A percentile compares a stretch with the other conserved stretches of the same genome.
phyloP scores from a whole-genome alignment of 2,113 vertebrate species.

The Bungarus multicinctus region DNA sequence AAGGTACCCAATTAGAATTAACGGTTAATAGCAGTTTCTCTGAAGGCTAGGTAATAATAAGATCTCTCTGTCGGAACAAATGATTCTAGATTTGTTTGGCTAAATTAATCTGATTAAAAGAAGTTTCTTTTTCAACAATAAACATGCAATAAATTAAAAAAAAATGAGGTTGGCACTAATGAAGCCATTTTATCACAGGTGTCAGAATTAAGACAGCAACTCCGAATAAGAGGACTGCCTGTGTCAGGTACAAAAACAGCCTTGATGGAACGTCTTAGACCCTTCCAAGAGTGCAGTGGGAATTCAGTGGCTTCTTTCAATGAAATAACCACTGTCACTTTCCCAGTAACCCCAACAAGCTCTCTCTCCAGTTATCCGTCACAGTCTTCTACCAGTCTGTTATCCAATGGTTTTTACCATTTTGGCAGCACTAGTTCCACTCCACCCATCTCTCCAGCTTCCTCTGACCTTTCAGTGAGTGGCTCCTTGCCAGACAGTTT shows the following conservation, averaged over 20 bases:
- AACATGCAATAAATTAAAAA: background rate
- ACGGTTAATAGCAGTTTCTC: background rate
- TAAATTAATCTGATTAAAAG: background rate
- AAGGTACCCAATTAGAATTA: background rate
- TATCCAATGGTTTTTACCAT: constrained; percentile 89
- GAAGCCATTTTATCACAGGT: constrained; percentile 71
- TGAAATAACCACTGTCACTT: constrained; percentile 88
- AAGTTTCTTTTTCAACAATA: background rate
- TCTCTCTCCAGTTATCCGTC: constrained; percentile 84
- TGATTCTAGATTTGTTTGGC: background rate
- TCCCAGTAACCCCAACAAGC: constrained; percentile 84
- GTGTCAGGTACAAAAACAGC: constrained; percentile 95
- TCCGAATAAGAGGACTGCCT: constrained; percentile 90
- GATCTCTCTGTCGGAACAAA: background rate
- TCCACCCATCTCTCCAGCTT: constrained; percentile 92
- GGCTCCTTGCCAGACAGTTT: constrained; percentile 93
- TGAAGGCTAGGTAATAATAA: background rate
- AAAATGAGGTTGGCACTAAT: background rate
- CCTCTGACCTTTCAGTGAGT: constrained; percentile 87
- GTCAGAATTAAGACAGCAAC: constrained; percentile 93
- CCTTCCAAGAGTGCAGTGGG: constrained; percentile 84
- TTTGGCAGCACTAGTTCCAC: constrained; percentile 94
- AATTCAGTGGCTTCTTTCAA: constrained; percentile 72
- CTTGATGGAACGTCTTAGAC: constrained; percentile 89
- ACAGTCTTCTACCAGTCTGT: constrained; percentile 75